These are phyloP conservation scores for Cossypha heuglini DNA, from an alignment of 2,797 vertebrate genomes.

Conservation along the genomic window DNA sequence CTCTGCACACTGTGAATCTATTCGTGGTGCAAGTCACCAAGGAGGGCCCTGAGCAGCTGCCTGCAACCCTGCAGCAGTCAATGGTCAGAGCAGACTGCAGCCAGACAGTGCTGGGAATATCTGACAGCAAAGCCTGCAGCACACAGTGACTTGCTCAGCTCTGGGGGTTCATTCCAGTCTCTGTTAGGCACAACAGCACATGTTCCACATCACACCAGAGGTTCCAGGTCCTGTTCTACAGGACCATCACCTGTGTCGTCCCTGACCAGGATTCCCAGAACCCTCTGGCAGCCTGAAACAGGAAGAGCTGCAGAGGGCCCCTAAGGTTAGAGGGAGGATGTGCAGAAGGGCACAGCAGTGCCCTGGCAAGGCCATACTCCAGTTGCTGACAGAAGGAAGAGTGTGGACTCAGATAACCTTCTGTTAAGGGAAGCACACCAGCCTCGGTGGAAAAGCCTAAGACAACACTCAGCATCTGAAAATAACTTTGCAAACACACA, in stretches of 20 bases:
- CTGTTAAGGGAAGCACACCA: neutral
- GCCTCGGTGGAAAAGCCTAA: neutral
- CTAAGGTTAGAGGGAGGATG: neutral
- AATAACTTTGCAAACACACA: neutral
- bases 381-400: neutral
- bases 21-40: neutral
- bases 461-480: neutral
- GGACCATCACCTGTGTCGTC: neutral
- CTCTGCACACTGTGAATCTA: neutral
- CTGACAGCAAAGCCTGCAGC: neutral
- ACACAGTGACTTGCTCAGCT: neutral
- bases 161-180: neutral
- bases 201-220: fast-evolving
- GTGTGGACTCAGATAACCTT: neutral
- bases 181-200: neutral
- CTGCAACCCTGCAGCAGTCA: neutral
- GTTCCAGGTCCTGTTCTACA: neutral
- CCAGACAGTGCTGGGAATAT: neutral
- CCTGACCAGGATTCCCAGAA: neutral
- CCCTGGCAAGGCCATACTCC: fast-evolving
- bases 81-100: neutral
- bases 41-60: neutral
- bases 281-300: neutral
- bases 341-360: neutral
- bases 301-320: neutral